Base-by-base conservation (phyloP, 2,888 invertebrate species). In the Drosophila atripex region DNA sequence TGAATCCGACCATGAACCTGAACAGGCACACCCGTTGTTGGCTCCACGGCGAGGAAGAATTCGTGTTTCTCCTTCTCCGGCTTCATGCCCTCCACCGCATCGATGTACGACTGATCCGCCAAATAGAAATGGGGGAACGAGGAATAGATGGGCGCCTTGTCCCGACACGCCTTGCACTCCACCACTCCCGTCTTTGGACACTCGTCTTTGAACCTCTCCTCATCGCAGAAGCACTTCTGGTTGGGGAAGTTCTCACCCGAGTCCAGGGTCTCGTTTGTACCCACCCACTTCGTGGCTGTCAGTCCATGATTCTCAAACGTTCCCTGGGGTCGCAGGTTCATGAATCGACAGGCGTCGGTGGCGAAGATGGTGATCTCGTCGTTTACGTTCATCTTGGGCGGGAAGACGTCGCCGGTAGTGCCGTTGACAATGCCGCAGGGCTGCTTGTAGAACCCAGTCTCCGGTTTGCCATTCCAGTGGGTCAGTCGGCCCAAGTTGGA, bases 81-180 rank as follows among this genome's bases (percentile, higher is more conserved):
- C 0, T 92, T 87, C 86, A 97, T 90, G 0, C 97, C 97, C 0
- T 92, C 91, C 0, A 97, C 92, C 39, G 93, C 93, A 59, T 93
- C 85, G 9, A 92, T 87, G 84, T 96, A 97, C 72, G 92, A 92
- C 0, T 93, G 93, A 91, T 96, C 96, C 0, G 95, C 94, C 82
- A 95, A 90, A 76, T 95, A 94, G 92, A 97, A 97, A 90, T 97
- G 97, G 0, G 97, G 97, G 79, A 94, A 94, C 0, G 96, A 95
- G 23, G 96, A 93, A 90, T 95, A 96, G 12, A 95, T 95, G 0
- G 97, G 97, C n/a, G 97, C 96, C 53, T 95, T 95, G 90, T 93
- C 94, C 71, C 95, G 94, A 87, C 97, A 97, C 28, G 91, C 90
- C 0, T 95, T 95, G 76, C 96, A 94, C 88, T 96, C 95, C 8